Conservation (phyloP, 1,140 invertebrate species). For the Conus betulinus region DNA sequence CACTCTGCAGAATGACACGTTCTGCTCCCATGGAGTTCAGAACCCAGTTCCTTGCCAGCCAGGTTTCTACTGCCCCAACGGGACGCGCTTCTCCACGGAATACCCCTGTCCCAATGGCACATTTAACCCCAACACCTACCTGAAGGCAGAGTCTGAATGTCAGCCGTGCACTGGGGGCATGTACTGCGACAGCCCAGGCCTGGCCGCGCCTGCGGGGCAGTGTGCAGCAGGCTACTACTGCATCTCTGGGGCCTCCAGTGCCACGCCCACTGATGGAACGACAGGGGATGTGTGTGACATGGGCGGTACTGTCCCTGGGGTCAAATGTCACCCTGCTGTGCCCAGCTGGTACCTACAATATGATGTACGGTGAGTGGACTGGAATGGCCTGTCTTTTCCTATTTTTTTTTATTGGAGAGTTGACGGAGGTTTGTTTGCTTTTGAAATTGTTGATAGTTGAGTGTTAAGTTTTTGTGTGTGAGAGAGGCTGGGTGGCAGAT, state of each 20-base stretch:
- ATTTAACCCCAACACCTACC: conserved; percentile 52
- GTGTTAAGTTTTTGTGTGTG: no score
- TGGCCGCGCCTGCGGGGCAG: conserved; percentile 52
- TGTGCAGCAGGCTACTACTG: conserved; percentile 64
- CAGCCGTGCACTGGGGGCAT: conserved; percentile 55
- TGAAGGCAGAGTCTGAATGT: conserved; percentile 60
- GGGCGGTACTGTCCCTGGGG: conserved; percentile 66
- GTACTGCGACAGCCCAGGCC: conserved; percentile 55
- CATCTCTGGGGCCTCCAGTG: conserved; percentile 42
- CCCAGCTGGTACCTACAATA: conserved; percentile 64
- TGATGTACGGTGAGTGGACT: conserved; percentile 54
- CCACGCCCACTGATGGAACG: conserved; percentile 56
- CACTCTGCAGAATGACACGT: conserved; percentile 66
- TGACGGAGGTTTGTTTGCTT: no score
- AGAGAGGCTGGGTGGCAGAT: no score
- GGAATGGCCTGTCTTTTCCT: no score
- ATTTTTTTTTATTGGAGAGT: no score
- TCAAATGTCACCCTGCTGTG: conserved; percentile 59
- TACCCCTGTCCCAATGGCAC: conserved; percentile 68
- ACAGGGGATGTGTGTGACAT: conserved; percentile 65
- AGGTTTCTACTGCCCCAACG: conserved; percentile 67
- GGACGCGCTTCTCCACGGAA: conserved; percentile 63
- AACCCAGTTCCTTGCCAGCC: conserved; percentile 64
- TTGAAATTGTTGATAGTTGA: no score
- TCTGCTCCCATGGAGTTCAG: conserved; percentile 69